Evolutionary conservation across 1,140 invertebrate genomes (phyloP).

Genomic region (Telenomus remus): DNA sequence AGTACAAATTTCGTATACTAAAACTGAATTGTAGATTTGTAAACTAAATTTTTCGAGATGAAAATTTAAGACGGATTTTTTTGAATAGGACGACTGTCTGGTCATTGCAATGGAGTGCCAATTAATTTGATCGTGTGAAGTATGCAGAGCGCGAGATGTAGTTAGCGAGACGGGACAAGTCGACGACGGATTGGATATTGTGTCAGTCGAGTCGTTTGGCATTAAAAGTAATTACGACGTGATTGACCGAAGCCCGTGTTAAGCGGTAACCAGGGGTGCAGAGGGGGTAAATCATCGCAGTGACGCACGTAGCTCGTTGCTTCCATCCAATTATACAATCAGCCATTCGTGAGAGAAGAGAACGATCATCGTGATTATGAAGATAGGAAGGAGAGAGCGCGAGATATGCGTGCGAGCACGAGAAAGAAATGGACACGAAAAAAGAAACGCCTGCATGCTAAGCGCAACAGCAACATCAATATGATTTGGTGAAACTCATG

Average conservation of each 20-base stretch:
- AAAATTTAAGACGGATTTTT: too few species aligned
- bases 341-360: conserved; percentile 62
- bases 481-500: conserved; percentile 42
- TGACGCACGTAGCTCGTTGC: conserved; percentile 75
- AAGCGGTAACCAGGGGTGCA: conserved; percentile 65
- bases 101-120: conserved; percentile 71
- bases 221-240: conserved; percentile 76
- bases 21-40: too few species aligned
- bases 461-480: neutral
- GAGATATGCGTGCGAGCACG: conserved; percentile 27
- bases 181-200: conserved; percentile 73
- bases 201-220: conserved; percentile 74
- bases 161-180: conserved; percentile 63
- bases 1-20: too few species aligned
- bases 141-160: conserved; percentile 67
- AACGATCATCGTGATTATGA: conserved; percentile 54
- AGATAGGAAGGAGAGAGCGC: conserved; percentile 49
- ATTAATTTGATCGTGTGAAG: conserved; percentile 76
- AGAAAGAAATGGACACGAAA: conserved; percentile 24
- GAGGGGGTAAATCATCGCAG: conserved; percentile 73
- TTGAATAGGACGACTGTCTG: neutral
- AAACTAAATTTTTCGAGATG: too few species aligned
- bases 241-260: conserved; percentile 74
- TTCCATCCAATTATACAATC: conserved; percentile 75
- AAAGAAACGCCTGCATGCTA: conserved; percentile 2